These are phyloP conservation scores for Odontothrips loti DNA, from an alignment of 2,888 invertebrate genomes.

Conservation along the genomic window DNA sequence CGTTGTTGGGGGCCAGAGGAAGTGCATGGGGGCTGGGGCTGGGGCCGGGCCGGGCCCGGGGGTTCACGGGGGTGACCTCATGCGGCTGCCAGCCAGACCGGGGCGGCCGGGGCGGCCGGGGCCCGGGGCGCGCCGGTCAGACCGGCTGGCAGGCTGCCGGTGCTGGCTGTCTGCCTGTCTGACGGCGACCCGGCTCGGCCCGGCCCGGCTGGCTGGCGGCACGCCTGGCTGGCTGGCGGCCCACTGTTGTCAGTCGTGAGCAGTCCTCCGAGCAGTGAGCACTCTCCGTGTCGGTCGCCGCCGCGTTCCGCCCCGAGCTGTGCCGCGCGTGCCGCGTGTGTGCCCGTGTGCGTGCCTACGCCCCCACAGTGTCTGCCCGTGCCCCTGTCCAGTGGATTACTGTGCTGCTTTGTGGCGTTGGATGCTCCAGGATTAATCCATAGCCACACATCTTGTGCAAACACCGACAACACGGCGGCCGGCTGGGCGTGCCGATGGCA, in stretches of 20 bases:
- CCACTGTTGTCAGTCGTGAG: conserved; percentile 13
- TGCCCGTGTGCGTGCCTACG: background rate
- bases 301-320: background rate
- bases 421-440: background rate
- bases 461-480: no score
- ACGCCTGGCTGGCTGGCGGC: background rate
- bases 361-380: background rate
- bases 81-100: background rate
- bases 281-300: background rate
- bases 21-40: background rate
- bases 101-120: background rate
- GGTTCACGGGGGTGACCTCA: background rate
- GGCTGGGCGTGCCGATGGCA: no score
- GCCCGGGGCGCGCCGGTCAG: background rate
- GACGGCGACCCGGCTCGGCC: background rate
- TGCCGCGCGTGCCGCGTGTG: background rate
- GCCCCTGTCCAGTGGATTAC: background rate
- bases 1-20: background rate
- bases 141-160: background rate
- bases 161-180: background rate
- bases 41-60: background rate
- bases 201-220: background rate
- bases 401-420: background rate
- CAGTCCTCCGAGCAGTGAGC: background rate
- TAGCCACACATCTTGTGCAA: background rate